Evolutionary conservation across 2,888 invertebrate genomes (phyloP).

Genomic region (Meteorus colon): DNA sequence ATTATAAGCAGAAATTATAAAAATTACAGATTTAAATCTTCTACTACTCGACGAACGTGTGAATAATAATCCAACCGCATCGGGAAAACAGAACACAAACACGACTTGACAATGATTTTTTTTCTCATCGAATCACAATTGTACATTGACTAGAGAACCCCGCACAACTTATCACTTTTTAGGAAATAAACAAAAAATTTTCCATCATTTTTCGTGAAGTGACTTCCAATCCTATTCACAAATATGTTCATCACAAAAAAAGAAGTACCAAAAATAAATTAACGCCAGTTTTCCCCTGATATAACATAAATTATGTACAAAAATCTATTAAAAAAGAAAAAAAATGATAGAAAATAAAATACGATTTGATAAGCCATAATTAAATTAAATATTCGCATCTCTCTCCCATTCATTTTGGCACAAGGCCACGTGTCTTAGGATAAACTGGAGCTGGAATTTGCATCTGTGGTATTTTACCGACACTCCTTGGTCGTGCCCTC

Average conservation of each 20-base stretch:
- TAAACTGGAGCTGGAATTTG: conserved; percentile 70
- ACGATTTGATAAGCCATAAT: background rate
- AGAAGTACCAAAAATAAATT: background rate
- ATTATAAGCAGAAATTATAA: conserved; percentile 6
- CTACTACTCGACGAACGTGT: background rate
- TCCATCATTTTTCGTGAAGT: background rate
- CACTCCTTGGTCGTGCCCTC: conserved; percentile 66
- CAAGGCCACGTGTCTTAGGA: conserved; percentile 70
- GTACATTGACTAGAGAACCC: conserved; percentile 2
- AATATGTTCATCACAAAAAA: conserved; percentile 12
- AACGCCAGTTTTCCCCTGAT: background rate
- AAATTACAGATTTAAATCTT: background rate
- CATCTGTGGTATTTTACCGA: conserved; percentile 67
- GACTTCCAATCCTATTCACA: background rate
- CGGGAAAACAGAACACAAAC: background rate
- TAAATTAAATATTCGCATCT: conserved; percentile 14
- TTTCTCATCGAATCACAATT: conserved; percentile 1
- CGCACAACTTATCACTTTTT: background rate
- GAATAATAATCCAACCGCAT: background rate
- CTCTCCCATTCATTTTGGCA: conserved; percentile 64
- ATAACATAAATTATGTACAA: conserved; percentile 8
- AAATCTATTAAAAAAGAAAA: background rate
- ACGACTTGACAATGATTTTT: background rate
- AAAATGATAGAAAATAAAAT: conserved; percentile 4
- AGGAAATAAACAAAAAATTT: background rate